Percentiles rank a stretch among this genome's conserved stretches.
Conservation (phyloP, 2,797 vertebrate species). For the Darevskia nairensis region DNA sequence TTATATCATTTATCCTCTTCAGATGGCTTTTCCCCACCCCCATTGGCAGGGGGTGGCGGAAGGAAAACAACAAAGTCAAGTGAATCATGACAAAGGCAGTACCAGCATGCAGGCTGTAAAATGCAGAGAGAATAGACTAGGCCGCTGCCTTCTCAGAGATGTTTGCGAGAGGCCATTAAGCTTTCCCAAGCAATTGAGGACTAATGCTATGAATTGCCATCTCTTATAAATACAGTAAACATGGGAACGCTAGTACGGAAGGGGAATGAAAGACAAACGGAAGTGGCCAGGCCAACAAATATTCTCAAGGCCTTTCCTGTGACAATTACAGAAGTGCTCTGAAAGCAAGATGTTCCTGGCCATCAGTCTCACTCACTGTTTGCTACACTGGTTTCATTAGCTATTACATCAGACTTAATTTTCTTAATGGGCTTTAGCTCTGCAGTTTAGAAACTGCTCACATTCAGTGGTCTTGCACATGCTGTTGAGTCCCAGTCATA, state of each 20-base stretch:
- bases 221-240: background rate
- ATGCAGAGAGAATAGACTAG: background rate
- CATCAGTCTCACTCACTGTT: constrained; percentile 60
- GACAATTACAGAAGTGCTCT: constrained; percentile 63
- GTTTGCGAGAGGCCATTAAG: rapidly evolving
- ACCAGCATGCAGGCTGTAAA: background rate
- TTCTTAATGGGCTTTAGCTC: constrained; percentile 74
- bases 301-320: constrained; percentile 50
- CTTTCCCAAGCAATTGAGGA: background rate
- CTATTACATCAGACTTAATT: constrained; percentile 76
- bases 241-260: background rate
- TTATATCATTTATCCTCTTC: background rate
- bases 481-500: constrained; percentile 62
- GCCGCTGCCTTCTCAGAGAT: background rate
- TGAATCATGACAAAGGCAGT: background rate
- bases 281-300: constrained; percentile 51
- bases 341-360: constrained; percentile 72
- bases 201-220: background rate
- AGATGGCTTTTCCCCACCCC: background rate
- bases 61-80: background rate
- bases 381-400: constrained; percentile 74
- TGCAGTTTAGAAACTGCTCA: constrained; percentile 69
- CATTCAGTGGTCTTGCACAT: constrained; percentile 61
- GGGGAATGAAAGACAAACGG: background rate
- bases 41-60: background rate